These are phyloP conservation scores for Aspiorhynchus laticeps DNA, from an alignment of 2,113 vertebrate genomes.

Conservation along the genomic window DNA sequence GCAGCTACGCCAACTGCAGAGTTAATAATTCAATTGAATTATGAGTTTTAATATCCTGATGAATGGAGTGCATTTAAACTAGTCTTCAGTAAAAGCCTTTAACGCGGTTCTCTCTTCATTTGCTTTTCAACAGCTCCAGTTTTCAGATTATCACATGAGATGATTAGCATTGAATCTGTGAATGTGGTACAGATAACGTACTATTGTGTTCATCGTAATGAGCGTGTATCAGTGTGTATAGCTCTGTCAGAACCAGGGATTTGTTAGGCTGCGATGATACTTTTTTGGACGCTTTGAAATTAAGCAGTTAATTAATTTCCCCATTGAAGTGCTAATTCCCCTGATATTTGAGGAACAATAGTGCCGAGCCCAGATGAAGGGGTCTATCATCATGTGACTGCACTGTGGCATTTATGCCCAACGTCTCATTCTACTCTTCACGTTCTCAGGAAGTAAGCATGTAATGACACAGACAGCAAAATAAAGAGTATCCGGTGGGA, in stretches of 20 bases:
- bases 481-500: slow-evolving; percentile 12
- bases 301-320: slow-evolving; percentile 35
- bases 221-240: slow-evolving; percentile 12
- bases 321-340: slow-evolving; percentile 33
- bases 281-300: slow-evolving; percentile 21
- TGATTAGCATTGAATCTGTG: slow-evolving; percentile 41
- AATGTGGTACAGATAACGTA: slow-evolving; percentile 41
- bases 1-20: slow-evolving; percentile 5
- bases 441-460: neutral
- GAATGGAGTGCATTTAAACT: slow-evolving; percentile 44
- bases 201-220: slow-evolving; percentile 46
- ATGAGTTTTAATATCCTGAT: slow-evolving; percentile 42
- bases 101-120: slow-evolving; percentile 30
- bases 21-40: slow-evolving; percentile 40
- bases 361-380: slow-evolving; percentile 22
- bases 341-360: slow-evolving; percentile 44
- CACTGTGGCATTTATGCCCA: slow-evolving; percentile 20
- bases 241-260: slow-evolving; percentile 16
- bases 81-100: slow-evolving; percentile 28
- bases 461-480: neutral
- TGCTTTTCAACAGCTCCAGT: slow-evolving; percentile 23
- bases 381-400: slow-evolving; percentile 6
- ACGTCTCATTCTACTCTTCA: slow-evolving; percentile 1
- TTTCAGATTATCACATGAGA: slow-evolving; percentile 47
- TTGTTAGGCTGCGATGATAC: slow-evolving; percentile 13